These are phyloP conservation scores for Tragelaphus scriptus DNA, from an alignment of 2,113 vertebrate genomes.

Conservation along the genomic window DNA sequence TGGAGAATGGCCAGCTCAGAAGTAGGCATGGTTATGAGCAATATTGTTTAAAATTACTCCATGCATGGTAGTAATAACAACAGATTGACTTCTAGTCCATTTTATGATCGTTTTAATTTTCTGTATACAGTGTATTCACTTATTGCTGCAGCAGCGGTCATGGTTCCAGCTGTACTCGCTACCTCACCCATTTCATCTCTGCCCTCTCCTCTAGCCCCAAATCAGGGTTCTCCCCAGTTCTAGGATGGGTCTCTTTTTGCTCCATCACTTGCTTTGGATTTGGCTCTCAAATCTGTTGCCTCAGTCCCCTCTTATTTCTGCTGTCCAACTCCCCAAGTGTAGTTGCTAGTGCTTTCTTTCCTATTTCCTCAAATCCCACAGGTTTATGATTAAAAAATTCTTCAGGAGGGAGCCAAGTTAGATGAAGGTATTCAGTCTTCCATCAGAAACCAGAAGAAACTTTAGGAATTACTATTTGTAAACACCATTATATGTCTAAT, in stretches of 20 bases:
- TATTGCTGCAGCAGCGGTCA: neutral
- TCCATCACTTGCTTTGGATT: neutral
- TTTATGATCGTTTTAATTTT: neutral
- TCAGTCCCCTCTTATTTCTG: neutral
- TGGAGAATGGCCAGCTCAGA: neutral
- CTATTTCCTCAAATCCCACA: neutral
- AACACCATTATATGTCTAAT: neutral
- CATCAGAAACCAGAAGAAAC: neutral
- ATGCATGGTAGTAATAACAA: neutral
- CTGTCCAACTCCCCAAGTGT: neutral
- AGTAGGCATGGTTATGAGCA: neutral
- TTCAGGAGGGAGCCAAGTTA: neutral
- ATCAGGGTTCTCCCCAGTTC: neutral
- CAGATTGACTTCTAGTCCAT: neutral
- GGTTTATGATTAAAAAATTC: neutral
- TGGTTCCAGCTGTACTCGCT: neutral
- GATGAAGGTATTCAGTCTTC: neutral
- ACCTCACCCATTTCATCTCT: neutral
- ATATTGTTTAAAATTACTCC: neutral
- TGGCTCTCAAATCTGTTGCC: neutral
- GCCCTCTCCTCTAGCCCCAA: rapidly evolving
- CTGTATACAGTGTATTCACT: neutral
- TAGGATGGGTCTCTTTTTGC: neutral
- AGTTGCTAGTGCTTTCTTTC: neutral
- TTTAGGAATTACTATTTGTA: neutral